A percentile compares a stretch with the other conserved stretches of the same genome.
Conservation (phyloP, 2,888 invertebrate genomes). For the Phaedon cochleariae region DNA sequence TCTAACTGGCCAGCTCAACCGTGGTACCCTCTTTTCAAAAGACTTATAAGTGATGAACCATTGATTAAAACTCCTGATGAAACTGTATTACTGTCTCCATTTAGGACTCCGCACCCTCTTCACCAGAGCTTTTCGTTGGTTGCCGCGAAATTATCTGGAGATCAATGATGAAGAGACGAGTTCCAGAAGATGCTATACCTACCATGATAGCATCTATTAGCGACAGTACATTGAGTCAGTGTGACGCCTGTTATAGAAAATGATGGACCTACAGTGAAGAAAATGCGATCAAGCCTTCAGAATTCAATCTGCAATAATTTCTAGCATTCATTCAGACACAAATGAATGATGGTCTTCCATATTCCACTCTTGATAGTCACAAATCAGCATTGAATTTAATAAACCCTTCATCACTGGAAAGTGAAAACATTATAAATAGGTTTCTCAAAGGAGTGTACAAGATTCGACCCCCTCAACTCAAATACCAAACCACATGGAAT, state of each 20-base stretch:
- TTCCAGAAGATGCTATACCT: background rate
- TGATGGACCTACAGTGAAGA: background rate
- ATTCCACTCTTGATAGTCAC: background rate
- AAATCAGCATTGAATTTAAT: background rate
- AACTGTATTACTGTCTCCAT: background rate
- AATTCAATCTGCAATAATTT: background rate
- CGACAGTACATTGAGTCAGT: background rate
- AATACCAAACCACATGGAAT: conserved; percentile 45
- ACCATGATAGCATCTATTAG: background rate
- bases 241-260: background rate
- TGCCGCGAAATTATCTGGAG: conserved; percentile 13
- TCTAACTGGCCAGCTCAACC: background rate
- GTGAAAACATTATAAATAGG: conserved; percentile 35
- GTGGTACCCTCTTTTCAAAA: no score
- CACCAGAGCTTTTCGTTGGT: conserved; percentile 7
- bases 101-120: background rate
- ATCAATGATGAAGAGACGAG: background rate
- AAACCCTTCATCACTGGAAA: background rate
- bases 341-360: background rate
- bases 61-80: background rate
- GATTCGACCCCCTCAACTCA: conserved; percentile 37
- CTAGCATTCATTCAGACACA: background rate
- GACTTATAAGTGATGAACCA: background rate
- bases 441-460: conserved; percentile 44
- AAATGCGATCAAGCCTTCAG: background rate